Evolutionary conservation across 2,113 vertebrate species (phyloP).

Genomic region (Edolisoma coerulescens): DNA sequence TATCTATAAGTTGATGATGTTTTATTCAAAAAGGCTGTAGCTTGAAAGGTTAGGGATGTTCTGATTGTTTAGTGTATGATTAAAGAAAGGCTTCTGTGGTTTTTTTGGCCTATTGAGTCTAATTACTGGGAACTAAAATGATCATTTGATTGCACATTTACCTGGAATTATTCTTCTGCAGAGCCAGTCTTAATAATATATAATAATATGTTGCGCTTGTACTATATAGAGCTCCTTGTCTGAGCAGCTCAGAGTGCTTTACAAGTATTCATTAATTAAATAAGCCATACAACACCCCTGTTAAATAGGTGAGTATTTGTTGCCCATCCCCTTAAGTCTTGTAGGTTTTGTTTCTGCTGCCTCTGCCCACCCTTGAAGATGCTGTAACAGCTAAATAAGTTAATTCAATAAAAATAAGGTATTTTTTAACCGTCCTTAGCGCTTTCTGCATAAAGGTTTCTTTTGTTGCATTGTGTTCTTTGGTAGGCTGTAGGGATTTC

Average conservation of each 20-base stretch:
- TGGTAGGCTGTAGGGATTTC: background rate
- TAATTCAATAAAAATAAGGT: conserved; percentile 10
- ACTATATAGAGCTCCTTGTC: conserved; percentile 64
- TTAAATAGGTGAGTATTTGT: conserved; percentile 58
- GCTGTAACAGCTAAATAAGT: conserved; percentile 34
- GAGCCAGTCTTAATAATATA: conserved; percentile 71
- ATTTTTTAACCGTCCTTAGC: background rate
- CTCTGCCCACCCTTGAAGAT: conserved; percentile 34
- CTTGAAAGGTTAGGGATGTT: conserved; percentile 69
- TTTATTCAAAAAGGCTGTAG: conserved; percentile 69
- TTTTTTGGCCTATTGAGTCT: conserved; percentile 64
- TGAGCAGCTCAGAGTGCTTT: conserved; percentile 57
- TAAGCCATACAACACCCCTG: conserved; percentile 58
- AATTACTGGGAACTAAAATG: conserved; percentile 67
- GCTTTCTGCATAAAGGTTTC: background rate
- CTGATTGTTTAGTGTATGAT: conserved; percentile 65
- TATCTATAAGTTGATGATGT: conserved; percentile 69
- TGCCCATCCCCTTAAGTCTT: conserved; percentile 35
- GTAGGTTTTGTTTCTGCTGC: conserved; percentile 21
- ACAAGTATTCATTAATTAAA: conserved; percentile 52
- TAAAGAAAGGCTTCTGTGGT: conserved; percentile 58
- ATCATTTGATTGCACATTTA: conserved; percentile 71
- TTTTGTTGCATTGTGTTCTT: background rate
- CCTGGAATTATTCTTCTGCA: conserved; percentile 68
- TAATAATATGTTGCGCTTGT: conserved; percentile 65